phyloP scores from a whole-genome alignment of 2,113 vertebrate species.

The Lagopus muta region DNA sequence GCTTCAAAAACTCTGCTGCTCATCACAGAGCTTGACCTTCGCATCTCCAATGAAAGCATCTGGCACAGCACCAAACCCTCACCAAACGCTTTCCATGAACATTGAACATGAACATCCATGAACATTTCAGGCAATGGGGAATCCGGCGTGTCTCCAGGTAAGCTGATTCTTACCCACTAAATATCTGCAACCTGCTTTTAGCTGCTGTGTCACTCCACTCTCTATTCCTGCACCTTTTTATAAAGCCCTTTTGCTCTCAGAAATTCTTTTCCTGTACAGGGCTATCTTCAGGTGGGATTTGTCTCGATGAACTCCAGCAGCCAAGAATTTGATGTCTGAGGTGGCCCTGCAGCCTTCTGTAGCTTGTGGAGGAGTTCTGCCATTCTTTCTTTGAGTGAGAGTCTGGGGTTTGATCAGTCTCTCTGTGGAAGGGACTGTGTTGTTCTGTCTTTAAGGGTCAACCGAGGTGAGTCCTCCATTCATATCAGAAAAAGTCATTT shows the following conservation, averaged over 20 bases:
- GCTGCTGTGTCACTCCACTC: not conserved
- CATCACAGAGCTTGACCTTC: not conserved
- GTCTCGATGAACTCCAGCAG: not conserved
- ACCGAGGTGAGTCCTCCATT: not conserved
- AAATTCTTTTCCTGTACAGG: not conserved
- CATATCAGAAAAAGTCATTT: not conserved
- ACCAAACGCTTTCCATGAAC: fast-evolving
- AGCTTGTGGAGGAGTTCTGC: not conserved
- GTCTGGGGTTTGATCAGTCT: not conserved
- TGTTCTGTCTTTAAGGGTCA: not conserved
- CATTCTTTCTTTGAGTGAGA: not conserved
- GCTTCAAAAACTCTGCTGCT: not conserved
- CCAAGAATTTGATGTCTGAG: not conserved
- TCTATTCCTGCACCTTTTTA: not conserved
- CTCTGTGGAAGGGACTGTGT: not conserved
- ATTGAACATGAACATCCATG: no score
- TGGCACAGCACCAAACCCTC: not conserved
- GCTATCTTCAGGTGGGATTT: not conserved
- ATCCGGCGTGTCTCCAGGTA: not conserved
- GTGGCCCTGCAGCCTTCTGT: not conserved
- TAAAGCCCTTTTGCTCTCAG: not conserved
- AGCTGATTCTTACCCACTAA: not conserved
- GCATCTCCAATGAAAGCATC: not conserved
- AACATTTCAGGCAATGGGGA: not conserved
- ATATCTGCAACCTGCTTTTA: not conserved